These are phyloP conservation scores for Netelia melanura DNA, from an alignment of 2,888 invertebrate genomes.

Conservation along the genomic window DNA sequence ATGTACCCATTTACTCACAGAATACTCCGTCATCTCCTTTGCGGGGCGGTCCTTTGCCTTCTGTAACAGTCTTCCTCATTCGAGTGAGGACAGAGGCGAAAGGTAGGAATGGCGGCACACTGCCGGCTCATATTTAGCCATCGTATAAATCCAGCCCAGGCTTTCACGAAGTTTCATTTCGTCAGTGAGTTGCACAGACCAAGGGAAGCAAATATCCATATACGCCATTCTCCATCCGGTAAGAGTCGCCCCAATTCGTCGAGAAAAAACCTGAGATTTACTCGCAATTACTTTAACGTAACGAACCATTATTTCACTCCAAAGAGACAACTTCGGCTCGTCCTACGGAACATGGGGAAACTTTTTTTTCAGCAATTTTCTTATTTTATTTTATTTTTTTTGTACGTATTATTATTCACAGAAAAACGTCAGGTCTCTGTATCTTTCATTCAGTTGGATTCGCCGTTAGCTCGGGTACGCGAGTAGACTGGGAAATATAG, in stretches of 20 bases:
- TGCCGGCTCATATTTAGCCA: slow-evolving; percentile 75
- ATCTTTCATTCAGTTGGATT: slow-evolving; percentile 3
- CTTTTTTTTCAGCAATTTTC: slow-evolving; percentile 15
- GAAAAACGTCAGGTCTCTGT: background rate
- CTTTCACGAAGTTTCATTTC: slow-evolving; percentile 72
- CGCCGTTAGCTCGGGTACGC: background rate
- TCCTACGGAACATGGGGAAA: slow-evolving; percentile 4
- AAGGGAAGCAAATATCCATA: background rate
- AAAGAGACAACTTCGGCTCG: background rate
- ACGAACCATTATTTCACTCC: background rate
- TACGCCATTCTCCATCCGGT: slow-evolving; percentile 2
- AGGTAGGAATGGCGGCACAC: slow-evolving; percentile 64
- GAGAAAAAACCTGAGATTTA: slow-evolving; percentile 37
- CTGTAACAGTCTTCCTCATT: slow-evolving; percentile 10
- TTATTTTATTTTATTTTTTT: background rate
- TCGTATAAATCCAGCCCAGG: slow-evolving; percentile 72
- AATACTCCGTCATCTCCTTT: slow-evolving; percentile 37
- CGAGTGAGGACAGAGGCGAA: slow-evolving; percentile 42
- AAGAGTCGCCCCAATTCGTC: background rate
- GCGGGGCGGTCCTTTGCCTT: slow-evolving; percentile 28
- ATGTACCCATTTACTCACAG: slow-evolving; percentile 36
- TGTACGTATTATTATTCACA: background rate
- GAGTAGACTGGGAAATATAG: background rate
- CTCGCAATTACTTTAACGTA: slow-evolving; percentile 24
- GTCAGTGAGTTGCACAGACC: slow-evolving; percentile 17